Percentiles rank a stretch among this genome's conserved stretches.
Conservation (phyloP, 2,113 vertebrate species). For the Trogon surrucura region DNA sequence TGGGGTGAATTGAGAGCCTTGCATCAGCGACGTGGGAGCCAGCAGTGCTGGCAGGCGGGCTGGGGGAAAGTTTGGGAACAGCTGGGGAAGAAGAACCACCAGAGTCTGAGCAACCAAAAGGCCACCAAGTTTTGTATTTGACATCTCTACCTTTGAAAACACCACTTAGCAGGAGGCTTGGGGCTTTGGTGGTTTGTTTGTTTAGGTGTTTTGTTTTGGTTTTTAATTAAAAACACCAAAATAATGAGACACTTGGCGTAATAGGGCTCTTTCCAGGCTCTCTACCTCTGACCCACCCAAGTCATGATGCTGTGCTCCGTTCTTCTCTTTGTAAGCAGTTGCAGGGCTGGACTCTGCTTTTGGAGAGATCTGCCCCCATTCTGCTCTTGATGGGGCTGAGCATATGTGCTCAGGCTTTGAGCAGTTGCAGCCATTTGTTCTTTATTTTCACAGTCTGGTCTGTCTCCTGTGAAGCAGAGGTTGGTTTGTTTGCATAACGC, state of each 20-base stretch:
- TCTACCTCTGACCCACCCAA: not conserved
- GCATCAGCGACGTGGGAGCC: not conserved
- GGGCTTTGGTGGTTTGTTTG: not conserved
- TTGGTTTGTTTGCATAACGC: slow-evolving; percentile 45
- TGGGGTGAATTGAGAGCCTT: rapidly evolving
- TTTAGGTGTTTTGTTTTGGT: not conserved
- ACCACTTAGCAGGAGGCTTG: not conserved
- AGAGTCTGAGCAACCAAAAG: not conserved
- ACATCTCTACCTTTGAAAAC: not conserved
- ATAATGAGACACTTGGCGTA: not conserved
- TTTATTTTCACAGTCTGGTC: slow-evolving; percentile 29
- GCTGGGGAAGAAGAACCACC: not conserved
- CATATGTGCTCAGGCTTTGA: not conserved
- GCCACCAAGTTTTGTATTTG: not conserved
- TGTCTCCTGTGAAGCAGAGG: not conserved
- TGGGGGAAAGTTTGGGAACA: not conserved
- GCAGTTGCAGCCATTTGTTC: not conserved
- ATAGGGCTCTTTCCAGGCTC: not conserved
- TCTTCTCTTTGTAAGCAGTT: rapidly evolving
- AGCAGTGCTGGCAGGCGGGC: not conserved
- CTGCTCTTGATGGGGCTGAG: not conserved
- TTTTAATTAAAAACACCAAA: not conserved
- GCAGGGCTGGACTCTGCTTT: not conserved
- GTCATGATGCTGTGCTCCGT: not conserved
- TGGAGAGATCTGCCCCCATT: not conserved